Evolutionary conservation across 2,113 vertebrate genomes (phyloP), one percentile per base, ranked within the genome.

Genomic region (Cavia porcellus): DNA sequence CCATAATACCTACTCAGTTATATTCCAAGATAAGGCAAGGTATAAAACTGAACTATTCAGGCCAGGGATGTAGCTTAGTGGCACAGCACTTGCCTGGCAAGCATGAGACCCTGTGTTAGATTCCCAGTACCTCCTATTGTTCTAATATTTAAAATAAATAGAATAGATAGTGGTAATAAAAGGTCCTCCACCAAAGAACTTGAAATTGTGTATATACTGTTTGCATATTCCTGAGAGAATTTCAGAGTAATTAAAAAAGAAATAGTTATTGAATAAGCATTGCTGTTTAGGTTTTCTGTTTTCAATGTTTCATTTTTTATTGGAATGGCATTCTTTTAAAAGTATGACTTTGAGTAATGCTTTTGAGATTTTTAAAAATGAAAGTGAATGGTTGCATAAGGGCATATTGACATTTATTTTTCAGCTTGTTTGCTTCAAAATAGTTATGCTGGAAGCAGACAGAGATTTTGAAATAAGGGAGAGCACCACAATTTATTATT

Each of bases 401-500:
- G 38, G 12, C 42, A 13, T 83, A 47, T 30, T 85, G 95, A 94
- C 89, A 88, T 95, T 93, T 91, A 32, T 68, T 96, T 95, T 70
- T 42, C 64, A 85, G 15, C 59, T 87, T 79, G 22, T 93, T 94
- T 89, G 68, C 86, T 96, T 82, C 1, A 2, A 80, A 84, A 74
- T 80, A 84, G 74, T 70, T 83, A 66, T 62, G 0, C 32, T 80
- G 92, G 80, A 59, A 95, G 42, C 88, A 81, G 94, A 90, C 0
- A 87, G 25, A 4, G 62, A 64, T 12, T 55, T 91, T 90, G 25
- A 5, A 91, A 32, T 42, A 64, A 97, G 80, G 35, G 8, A 57
- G 42, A 97, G 62, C 3, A 95, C n/a, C 17, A n/a, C 17, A 24
- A 55, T 86, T 94, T 87, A 62, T 98, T 87, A 24, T 75, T 89